A percentile compares a stretch with the other conserved stretches of the same genome.
Conservation (phyloP, 2,888 invertebrate species). For the Arge pagana region DNA sequence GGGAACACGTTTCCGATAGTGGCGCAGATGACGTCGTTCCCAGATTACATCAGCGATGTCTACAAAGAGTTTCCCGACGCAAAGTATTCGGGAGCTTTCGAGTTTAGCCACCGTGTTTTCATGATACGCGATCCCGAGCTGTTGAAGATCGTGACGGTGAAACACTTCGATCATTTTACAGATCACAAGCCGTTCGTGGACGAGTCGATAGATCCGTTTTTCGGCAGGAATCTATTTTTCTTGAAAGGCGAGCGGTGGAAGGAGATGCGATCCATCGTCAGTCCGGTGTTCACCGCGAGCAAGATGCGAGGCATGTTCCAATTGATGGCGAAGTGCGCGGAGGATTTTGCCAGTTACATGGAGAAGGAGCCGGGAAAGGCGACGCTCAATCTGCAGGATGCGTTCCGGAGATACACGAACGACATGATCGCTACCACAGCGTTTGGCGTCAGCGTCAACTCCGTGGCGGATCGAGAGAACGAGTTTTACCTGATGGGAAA, state of each 20-base stretch:
- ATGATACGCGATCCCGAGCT: background rate
- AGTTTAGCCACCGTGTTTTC: background rate
- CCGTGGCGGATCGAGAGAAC: constrained; percentile 27
- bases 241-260: background rate
- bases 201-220: constrained; percentile 44
- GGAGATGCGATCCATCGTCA: background rate
- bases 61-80: background rate
- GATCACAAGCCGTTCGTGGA: constrained; percentile 43
- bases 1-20: background rate
- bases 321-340: background rate
- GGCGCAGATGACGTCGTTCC: background rate
- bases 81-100: background rate
- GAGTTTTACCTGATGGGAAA: constrained; percentile 5
- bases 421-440: constrained; percentile 31
- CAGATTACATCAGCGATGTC: background rate
- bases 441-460: constrained; percentile 28
- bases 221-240: constrained; percentile 42
- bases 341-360: too few relatives aligned
- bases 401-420: constrained; percentile 25
- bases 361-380: too few relatives aligned
- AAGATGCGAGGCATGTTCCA: background rate
- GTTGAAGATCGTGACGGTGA: background rate
- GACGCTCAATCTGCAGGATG: background rate
- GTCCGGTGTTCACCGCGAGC: background rate
- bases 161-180: constrained; percentile 16